Evolutionary conservation across 2,888 invertebrate genomes (phyloP), one percentile per base, ranked within the genome.

Genomic region (Cistogaster globosa): DNA sequence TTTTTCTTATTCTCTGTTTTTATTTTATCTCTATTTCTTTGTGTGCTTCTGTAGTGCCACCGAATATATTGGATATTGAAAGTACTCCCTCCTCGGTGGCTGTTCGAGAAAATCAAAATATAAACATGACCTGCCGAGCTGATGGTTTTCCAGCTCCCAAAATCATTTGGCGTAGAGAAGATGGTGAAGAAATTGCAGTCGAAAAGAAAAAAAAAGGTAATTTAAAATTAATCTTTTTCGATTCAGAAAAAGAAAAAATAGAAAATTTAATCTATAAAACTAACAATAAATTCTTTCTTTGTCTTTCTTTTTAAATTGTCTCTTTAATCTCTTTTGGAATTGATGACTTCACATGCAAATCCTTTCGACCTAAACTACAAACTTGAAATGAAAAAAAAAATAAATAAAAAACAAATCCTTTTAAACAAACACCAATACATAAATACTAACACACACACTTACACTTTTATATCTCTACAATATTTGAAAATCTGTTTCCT

Each of bases 121-220:
- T 98, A 88, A 97, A 97, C 87, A 94, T 98, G 90, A 96, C 97
- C 77, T 98, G 98, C 93, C 96, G 96, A 90, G 97, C 97, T 22
- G 96, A 97, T 89, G 98, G 98, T 60, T 97, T 97, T 91, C 98
- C 98, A 0, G 94, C 95, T 32, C 98, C 98, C 14, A 96, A 96
- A 93, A 96, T 98, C 89, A 97, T 96, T 94, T 99, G 98, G 98
- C 94, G 97, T 86, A 94, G 98, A 71, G 98, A 98, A 91, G 98
- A 98, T 90, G 97, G 97, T 26, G 96, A 97, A 92, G 95, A 95
- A 83, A 97, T 98, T 90, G 95, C 95, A 42, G 95, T 97, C 53
- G 97, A 97, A 90, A 95, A 96, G 86, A 95, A 97, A 92, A 96
- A 96, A 93, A 97, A 97, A 95, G 96, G 97, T 97, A 93, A 92